Base-by-base conservation (phyloP, 1,140 invertebrate species). In the Drosophila grimshawi region DNA sequence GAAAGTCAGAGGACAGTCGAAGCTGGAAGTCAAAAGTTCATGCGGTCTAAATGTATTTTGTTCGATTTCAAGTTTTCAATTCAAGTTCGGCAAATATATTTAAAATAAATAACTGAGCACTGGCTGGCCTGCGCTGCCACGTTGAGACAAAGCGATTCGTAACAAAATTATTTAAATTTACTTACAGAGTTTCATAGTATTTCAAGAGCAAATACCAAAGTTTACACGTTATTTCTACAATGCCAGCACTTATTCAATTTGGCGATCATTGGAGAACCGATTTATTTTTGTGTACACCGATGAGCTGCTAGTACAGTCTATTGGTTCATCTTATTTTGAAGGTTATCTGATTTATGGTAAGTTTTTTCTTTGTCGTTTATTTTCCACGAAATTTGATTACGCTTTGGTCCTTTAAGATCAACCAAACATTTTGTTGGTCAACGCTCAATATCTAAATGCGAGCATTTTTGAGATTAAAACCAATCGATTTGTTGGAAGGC, bases 221-320 rank as follows among this genome's bases (percentile, higher is more conserved):
- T 92, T 92, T 72, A 65, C 81, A 0, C 11, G 45, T 4, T 51
- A 48, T n/a, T 91, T 90, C 63, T 78, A 86, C 61, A 68, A 78
- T 30, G 81, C 90, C 45, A 92, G 90, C 62, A 77, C 66, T 2
- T 86, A 79, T 49, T 78, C 90, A 2, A 73, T 79, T 73, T 91
- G 90, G 90, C 73, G 90, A 30, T 91, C 90, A 1, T 63, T 48
- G 5, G 56, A 65, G 39, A 82, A 85, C 59, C 65, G 55, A n/a
- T 92, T 92, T 61, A 69, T 92, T 37, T 92, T 92, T 61, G 81
- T 61, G 1, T 89, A 80, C 43, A 75, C 71, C 4, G 69, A 86
- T 41, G 78, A 91, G 27, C 35, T 86, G 0, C 4, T 77, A 0
- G 1, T 29, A 4, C 30, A 59, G 3, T 2, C 19, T 8, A 5